These are phyloP conservation scores for Parotia lawesii DNA, from an alignment of 2,113 vertebrate genomes.

Conservation along the genomic window DNA sequence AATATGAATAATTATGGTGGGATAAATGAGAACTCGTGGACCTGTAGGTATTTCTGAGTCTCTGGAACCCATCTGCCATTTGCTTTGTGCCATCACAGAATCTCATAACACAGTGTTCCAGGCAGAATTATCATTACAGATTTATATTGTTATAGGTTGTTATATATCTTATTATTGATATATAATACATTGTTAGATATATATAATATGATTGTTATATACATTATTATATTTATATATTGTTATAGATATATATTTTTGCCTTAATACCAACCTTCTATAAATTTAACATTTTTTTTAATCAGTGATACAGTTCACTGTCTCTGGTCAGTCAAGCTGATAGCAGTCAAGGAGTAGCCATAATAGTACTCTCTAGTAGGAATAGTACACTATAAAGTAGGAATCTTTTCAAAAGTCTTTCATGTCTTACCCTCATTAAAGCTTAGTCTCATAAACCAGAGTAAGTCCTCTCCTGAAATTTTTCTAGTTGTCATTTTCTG, in stretches of 20 bases:
- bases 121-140: background rate
- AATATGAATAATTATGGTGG: background rate
- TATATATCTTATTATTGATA: background rate
- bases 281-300: background rate
- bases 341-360: background rate
- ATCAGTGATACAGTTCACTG: background rate
- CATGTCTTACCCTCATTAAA: background rate
- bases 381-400: background rate
- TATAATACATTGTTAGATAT: background rate
- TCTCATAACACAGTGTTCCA: background rate
- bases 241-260: background rate
- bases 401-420: background rate
- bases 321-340: background rate
- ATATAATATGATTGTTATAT: too few relatives aligned
- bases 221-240: background rate
- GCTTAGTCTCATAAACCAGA: background rate
- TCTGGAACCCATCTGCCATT: background rate
- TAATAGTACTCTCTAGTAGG: background rate
- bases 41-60: background rate
- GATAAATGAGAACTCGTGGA: background rate
- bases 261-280: background rate
- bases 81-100: background rate
- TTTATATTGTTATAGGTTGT: background rate
- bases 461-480: background rate
- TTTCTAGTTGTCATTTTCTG: background rate